Base-by-base conservation (phyloP, 2,888 invertebrate species). In the Piscicola geometra region DNA sequence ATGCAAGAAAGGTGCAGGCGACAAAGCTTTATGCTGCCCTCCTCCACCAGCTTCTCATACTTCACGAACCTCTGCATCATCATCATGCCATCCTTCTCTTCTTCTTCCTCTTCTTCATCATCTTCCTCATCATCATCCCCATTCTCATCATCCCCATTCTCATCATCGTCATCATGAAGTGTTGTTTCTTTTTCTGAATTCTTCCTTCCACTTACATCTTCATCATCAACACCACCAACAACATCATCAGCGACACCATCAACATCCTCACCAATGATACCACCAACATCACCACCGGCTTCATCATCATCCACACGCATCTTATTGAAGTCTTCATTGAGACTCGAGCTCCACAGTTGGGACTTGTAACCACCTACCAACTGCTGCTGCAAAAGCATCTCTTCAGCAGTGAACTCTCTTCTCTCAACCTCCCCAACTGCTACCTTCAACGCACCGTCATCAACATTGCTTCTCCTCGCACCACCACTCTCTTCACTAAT, bases 341-440 rank as follows among this genome's bases (percentile, higher is more conserved):
- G 25, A 56, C 60, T 56, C 3, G 21, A 18, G 60, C 60, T 25
- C 60, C 60, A 56, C 21, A 56, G 60, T 25, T 56, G n/a, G 9
- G 60, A 56, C n/a, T 56, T 56, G 25, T 56, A 56, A 56, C n/a
- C n/a, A 5, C 60, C 60, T 21, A 56, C 60, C 25, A 56, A 25
- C n/a, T 56, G n/a, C 3, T 56, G 15, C 5, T 56, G 9, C 41
- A 41, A 5, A 41, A 41, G 9, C 41, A 9, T 41, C 15, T 41
- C 41, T n/a, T n/a, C n/a, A n/a, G n/a, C n/a, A n/a, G n/a, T n/a
- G n/a, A n/a, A n/a, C n/a, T n/a, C n/a, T n/a, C n/a, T n/a, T n/a
- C n/a, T n/a, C n/a, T n/a, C n/a, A n/a, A n/a, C 50, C 50, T 21
- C 50, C 9, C 21, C 50, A 47, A 15, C 50, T 47, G 9, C 21